Evolutionary conservation across 2,113 vertebrate genomes (phyloP).

Genomic region (Falco punctatus): DNA sequence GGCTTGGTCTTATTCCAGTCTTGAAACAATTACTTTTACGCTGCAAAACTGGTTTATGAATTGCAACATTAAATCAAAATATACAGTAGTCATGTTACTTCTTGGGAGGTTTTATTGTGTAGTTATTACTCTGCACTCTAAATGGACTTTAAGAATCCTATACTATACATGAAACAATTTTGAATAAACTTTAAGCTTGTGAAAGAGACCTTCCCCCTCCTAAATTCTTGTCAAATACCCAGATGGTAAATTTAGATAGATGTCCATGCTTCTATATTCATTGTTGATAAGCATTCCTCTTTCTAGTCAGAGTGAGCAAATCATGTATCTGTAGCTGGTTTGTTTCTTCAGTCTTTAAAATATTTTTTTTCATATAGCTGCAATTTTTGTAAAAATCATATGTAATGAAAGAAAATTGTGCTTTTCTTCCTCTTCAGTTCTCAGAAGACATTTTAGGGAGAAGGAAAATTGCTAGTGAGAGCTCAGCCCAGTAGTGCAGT

Average conservation of each 20-base stretch:
- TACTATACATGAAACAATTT: not conserved
- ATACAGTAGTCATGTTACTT: slow-evolving; percentile 19
- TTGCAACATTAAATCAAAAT: slow-evolving; percentile 26
- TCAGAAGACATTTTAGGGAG: slow-evolving; percentile 11
- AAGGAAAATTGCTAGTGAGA: slow-evolving; percentile 35
- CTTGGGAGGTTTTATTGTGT: slow-evolving; percentile 37
- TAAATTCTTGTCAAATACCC: slow-evolving; percentile 18
- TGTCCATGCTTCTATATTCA: not conserved
- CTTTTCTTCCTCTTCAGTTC: slow-evolving; percentile 19
- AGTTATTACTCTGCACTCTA: not conserved
- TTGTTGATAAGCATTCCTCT: not conserved
- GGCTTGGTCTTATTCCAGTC: slow-evolving; percentile 31
- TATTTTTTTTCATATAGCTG: not conserved
- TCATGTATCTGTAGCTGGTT: not conserved
- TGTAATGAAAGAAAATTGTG: slow-evolving; percentile 51
- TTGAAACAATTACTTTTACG: slow-evolving; percentile 37
- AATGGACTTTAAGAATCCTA: not conserved
- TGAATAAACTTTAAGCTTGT: not conserved
- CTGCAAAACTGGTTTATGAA: slow-evolving; percentile 6
- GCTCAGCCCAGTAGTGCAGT: not conserved
- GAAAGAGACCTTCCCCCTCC: not conserved
- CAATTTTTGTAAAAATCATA: slow-evolving; percentile 24
- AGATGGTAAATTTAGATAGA: slow-evolving; percentile 12
- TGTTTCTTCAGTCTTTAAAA: not conserved
- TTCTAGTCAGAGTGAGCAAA: not conserved